Conservation (phyloP, 2,888 invertebrate species). For the Cyclophora punctaria region DNA sequence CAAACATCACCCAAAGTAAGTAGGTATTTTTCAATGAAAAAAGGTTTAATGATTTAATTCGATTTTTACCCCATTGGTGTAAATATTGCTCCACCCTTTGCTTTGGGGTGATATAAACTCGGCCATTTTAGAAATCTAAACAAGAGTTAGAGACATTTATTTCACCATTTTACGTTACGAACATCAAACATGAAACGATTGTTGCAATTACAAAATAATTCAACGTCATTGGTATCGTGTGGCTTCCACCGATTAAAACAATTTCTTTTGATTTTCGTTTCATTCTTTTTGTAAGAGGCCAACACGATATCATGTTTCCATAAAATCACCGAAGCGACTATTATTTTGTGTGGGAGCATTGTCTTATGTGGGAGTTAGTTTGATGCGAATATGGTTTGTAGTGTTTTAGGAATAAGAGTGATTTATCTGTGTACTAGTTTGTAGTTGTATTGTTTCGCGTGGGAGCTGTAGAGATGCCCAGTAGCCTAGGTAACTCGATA, state of each 20-base stretch:
- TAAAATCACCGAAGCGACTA: slow-evolving; percentile 73
- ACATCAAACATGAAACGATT: slow-evolving; percentile 1
- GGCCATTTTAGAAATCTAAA: no score
- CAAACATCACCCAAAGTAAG: no score
- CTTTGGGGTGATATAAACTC: no score
- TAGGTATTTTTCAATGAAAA: no score
- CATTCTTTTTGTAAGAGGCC: slow-evolving; percentile 69
- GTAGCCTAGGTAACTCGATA: slow-evolving; percentile 75
- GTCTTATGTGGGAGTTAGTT: slow-evolving; percentile 33
- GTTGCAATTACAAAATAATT: slow-evolving; percentile 10
- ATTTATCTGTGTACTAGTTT: slow-evolving; percentile 11
- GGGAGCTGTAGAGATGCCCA: slow-evolving; percentile 48
- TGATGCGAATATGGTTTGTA: slow-evolving; percentile 23
- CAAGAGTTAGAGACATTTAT: not conserved
- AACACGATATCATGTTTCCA: slow-evolving; percentile 72
- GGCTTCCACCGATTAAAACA: slow-evolving; percentile 72
- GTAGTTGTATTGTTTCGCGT: slow-evolving; percentile 30
- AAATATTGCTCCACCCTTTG: no score
- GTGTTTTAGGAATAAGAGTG: slow-evolving; percentile 14
- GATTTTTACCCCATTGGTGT: no score
- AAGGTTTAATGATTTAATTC: no score
- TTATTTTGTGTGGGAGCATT: slow-evolving; percentile 49
- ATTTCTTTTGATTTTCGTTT: slow-evolving; percentile 65
- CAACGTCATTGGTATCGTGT: slow-evolving; percentile 32
- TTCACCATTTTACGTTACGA: slow-evolving; percentile 8